These are phyloP conservation scores for Lepas anatifera DNA, from an alignment of 2,888 invertebrate species.

Conservation along the genomic window DNA sequence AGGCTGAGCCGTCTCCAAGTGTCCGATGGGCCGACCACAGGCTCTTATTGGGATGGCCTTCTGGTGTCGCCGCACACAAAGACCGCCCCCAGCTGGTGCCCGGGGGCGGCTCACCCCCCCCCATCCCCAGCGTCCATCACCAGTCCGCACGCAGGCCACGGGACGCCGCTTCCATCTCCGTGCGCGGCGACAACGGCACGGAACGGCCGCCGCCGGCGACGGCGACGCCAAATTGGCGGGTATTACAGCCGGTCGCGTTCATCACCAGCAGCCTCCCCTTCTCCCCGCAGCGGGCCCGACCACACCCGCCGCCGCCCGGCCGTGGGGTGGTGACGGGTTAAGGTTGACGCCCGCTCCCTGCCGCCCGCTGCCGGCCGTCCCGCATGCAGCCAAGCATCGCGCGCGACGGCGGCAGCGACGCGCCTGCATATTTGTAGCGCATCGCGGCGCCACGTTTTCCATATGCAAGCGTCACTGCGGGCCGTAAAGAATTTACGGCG, in stretches of 20 bases:
- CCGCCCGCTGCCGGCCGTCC: neutral
- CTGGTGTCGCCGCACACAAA: constrained; percentile 6
- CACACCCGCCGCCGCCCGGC: neutral
- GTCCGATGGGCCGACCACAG: neutral
- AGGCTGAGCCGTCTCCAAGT: constrained; percentile 1
- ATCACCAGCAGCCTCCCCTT: neutral
- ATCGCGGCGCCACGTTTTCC: neutral
- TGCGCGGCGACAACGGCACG: no score
- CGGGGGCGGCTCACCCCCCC: neutral
- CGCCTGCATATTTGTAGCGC: constrained; percentile 2
- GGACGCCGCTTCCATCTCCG: no score
- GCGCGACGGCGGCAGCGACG: neutral
- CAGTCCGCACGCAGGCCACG: no score
- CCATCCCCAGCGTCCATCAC: no score
- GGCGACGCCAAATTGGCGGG: neutral
- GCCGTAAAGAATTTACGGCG: constrained; percentile 1
- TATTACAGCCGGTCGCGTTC: neutral
- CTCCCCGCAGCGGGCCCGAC: neutral
- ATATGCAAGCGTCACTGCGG: neutral
- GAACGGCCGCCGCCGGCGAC: neutral
- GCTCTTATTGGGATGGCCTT: neutral
- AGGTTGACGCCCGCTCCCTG: neutral
- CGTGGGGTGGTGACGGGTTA: no score
- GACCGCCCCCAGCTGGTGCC: neutral
- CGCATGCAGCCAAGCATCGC: neutral